phyloP scores from a whole-genome alignment of 2,797 vertebrate species.

The Squalus acanthias region DNA sequence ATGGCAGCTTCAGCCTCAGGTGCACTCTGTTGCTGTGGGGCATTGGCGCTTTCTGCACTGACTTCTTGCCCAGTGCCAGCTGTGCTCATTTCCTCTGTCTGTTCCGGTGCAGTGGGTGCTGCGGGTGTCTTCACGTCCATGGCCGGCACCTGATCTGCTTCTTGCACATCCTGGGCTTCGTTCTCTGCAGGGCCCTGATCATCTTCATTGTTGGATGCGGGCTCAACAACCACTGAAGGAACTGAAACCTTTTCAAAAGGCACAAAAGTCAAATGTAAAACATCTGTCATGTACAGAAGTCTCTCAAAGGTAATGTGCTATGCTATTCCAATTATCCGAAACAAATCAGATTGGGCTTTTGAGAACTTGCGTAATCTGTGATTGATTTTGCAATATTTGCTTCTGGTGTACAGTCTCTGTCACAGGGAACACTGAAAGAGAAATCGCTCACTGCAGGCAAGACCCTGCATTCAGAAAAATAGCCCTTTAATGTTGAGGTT shows the following conservation, averaged over 20 bases:
- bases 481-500: neutral
- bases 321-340: neutral
- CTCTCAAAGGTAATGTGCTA: neutral
- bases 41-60: neutral
- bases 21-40: neutral
- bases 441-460: neutral
- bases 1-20: slow-evolving; percentile 49
- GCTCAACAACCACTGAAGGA: slow-evolving; percentile 87
- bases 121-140: slow-evolving; percentile 54
- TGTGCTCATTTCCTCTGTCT: slow-evolving; percentile 20
- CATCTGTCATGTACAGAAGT: neutral
- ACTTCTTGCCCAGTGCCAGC: neutral
- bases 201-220: slow-evolving; percentile 86
- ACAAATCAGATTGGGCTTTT: neutral
- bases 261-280: neutral
- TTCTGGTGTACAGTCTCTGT: neutral
- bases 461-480: neutral
- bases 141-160: slow-evolving; percentile 48
- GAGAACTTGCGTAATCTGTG: neutral
- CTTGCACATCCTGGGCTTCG: slow-evolving; percentile 53
- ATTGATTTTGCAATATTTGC: neutral
- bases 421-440: neutral
- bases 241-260: slow-evolving; percentile 68
- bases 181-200: neutral
- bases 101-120: slow-evolving; percentile 40